Conservation (phyloP, 2,113 vertebrate species). For the Corythornis vintsioides region DNA sequence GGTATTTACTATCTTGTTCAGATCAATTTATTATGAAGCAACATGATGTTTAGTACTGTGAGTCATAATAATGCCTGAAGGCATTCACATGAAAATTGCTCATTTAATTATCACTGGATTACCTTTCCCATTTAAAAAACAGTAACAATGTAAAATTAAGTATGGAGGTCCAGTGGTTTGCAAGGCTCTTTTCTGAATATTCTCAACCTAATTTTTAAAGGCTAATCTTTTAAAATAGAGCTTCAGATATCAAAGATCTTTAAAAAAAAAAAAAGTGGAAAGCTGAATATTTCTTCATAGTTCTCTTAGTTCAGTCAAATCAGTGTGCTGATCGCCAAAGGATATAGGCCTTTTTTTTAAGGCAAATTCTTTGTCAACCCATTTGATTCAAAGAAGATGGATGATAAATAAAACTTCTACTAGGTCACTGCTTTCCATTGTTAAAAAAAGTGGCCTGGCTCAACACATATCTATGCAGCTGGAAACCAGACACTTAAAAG, state of each 20-base stretch:
- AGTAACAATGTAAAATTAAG: slow-evolving; percentile 15
- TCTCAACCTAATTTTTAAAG: background rate
- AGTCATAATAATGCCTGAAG: slow-evolving; percentile 16
- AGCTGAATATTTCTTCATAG: background rate
- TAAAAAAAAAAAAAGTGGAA: background rate
- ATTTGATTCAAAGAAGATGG: background rate
- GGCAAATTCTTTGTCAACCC: background rate
- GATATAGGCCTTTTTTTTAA: background rate
- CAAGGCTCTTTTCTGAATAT: background rate
- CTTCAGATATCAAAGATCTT: background rate
- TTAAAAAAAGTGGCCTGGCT: background rate
- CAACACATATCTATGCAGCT: background rate
- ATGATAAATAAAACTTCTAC: background rate
- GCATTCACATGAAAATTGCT: slow-evolving; percentile 12
- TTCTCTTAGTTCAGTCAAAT: background rate
- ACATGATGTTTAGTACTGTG: background rate
- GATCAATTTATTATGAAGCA: slow-evolving; percentile 49
- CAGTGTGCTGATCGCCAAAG: background rate
- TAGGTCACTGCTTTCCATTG: background rate
- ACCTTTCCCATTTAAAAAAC: slow-evolving; percentile 40
- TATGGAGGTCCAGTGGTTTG: background rate
- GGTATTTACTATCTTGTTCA: slow-evolving; percentile 52
- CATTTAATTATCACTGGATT: slow-evolving; percentile 53
- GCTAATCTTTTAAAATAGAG: background rate
- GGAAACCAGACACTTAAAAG: background rate